Evolutionary conservation across 1,140 invertebrate species (phyloP).

Genomic region (Acromyrmex charruanus): DNA sequence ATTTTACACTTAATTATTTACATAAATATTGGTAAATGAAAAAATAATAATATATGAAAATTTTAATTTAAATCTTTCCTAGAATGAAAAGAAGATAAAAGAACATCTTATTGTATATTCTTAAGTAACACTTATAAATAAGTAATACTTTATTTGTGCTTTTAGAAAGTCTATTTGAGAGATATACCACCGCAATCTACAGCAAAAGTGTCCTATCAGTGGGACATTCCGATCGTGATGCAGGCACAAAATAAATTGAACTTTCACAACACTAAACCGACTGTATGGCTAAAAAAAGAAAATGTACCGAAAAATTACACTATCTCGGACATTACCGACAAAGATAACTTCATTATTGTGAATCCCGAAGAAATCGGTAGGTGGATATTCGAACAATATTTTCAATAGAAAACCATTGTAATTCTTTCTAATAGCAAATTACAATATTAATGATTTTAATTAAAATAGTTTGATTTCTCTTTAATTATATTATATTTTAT

Average conservation of each 20-base stretch:
- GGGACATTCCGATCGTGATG: slow-evolving; percentile 91
- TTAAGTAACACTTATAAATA: neutral
- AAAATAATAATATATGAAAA: slow-evolving; percentile 13
- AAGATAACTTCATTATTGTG: slow-evolving; percentile 90
- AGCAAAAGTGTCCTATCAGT: slow-evolving; percentile 87
- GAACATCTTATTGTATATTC: neutral
- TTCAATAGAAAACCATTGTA: neutral
- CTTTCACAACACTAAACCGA: slow-evolving; percentile 87
- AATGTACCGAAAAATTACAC: slow-evolving; percentile 78
- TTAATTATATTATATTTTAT: neutral
- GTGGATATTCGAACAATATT: slow-evolving; percentile 9
- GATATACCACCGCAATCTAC: slow-evolving; percentile 86
- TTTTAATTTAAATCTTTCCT: slow-evolving; percentile 11
- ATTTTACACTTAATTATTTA: neutral
- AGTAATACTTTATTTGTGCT: neutral
- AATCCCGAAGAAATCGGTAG: slow-evolving; percentile 94
- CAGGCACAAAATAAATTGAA: slow-evolving; percentile 87
- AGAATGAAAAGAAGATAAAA: slow-evolving; percentile 6
- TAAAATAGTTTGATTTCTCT: neutral
- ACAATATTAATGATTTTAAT: neutral
- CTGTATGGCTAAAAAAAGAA: slow-evolving; percentile 88
- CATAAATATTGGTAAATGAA: neutral
- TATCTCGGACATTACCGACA: slow-evolving; percentile 85
- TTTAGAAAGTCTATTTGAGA: slow-evolving; percentile 89
- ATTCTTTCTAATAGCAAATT: neutral